Base-by-base conservation (phyloP, 2,113 vertebrate genomes). In the Bubo blakistoni region DNA sequence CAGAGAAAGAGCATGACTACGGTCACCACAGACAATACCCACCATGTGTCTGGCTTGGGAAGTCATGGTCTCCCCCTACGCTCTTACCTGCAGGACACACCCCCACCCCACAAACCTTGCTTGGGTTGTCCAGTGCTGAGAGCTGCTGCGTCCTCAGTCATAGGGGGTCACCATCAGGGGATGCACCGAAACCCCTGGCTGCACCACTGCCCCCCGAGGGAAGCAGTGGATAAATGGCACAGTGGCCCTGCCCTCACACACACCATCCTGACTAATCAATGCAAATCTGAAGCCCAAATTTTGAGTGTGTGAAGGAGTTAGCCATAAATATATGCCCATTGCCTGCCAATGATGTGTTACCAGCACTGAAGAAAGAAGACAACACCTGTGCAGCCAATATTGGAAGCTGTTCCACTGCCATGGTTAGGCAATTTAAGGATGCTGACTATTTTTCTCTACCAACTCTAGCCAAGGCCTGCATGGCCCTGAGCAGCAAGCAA, bases 31-130 rank as follows among this genome's bases (percentile, higher is more conserved):
- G 13, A 3, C 32, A 57, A 57, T 16, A 66, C 4, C 12, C 25
- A 42, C 34, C 3, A 0, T 19, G 26, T 51, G 27, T 59, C 59
- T 3, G 2, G 18, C 15, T 20, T 65, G 12, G 19, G 40, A 36
- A 72, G 12, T 20, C 1, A 0, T 32, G 2, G 1, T 42, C 8
- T 79, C 4, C 9, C 7, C 32, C 25, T 24, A 17, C 0, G 3
- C 15, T 5, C 1, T 80, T 52, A 52, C 21, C 24, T 16, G 4
- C 20, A 51, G 32, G 63, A 81, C 36, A 46, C 7, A 34, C 24
- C 44, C 3, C 8, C n/a, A 54, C 9, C 12, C 25, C 24, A 19
- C 19, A 96, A 57, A 61, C 13, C 26, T 73, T 59, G 17, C 58
- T 88, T 0, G 1, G 9, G 11, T 25, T 77, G 25, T 21, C 69